A percentile compares a stretch with the other conserved stretches of the same genome.
Conservation (phyloP, 2,797 vertebrate species). For the Harpagifer antarcticus region DNA sequence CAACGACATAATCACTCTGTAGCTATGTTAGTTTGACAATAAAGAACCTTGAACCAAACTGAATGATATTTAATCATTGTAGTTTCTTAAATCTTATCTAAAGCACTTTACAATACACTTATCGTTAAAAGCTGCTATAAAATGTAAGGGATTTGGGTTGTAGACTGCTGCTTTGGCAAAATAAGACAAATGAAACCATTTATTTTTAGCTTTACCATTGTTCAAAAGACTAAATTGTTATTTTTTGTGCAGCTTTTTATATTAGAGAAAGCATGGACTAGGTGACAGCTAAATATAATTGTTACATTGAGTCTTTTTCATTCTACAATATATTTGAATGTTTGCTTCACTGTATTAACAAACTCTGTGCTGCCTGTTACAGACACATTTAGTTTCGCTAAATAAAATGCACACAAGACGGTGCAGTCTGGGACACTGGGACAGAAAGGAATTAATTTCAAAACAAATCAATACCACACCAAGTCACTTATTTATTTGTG, state of each 20-base stretch:
- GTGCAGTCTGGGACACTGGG: slow-evolving; percentile 62
- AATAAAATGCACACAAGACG: slow-evolving; percentile 66
- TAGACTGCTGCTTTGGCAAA: not conserved
- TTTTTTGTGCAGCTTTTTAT: not conserved
- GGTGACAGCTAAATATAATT: not conserved
- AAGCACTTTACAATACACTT: not conserved
- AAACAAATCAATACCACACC: slow-evolving; percentile 82
- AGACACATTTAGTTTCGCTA: slow-evolving; percentile 58
- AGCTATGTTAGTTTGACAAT: no score
- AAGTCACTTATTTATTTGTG: slow-evolving; percentile 83
- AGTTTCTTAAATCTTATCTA: not conserved
- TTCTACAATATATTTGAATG: not conserved
- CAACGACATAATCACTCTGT: no score
- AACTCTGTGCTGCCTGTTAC: slow-evolving; percentile 44
- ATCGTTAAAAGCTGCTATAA: not conserved
- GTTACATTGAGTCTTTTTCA: not conserved
- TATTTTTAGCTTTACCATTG: no score
- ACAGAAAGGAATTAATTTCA: slow-evolving; percentile 79
- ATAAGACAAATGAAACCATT: not conserved
- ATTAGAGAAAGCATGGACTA: not conserved
- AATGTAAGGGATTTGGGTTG: not conserved
- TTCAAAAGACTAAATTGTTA: not conserved
- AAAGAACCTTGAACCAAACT: not conserved
- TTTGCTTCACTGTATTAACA: slow-evolving; percentile 24
- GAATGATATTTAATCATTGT: not conserved